Percentiles rank a stretch among this genome's conserved stretches.
These are phyloP conservation scores for Brenthis hecate DNA, from an alignment of 2,888 invertebrate genomes.

Conservation along the genomic window DNA sequence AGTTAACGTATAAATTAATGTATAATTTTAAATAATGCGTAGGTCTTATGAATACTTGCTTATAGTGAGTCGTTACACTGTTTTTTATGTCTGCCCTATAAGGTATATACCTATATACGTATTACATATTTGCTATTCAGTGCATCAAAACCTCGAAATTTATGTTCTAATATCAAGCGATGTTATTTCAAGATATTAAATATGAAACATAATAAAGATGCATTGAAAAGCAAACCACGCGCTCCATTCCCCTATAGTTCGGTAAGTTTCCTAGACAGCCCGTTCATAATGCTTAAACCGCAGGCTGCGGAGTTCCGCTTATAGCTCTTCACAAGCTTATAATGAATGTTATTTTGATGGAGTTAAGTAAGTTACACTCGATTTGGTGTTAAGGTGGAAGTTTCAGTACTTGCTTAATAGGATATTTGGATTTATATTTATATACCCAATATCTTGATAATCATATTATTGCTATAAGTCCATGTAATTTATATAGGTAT, in stretches of 20 bases:
- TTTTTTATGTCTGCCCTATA: too few relatives aligned
- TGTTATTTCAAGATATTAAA: background rate
- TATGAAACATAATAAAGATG: background rate
- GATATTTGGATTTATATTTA: background rate
- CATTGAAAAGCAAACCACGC: constrained; percentile 15
- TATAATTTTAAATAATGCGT: too few relatives aligned
- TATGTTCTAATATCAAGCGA: background rate
- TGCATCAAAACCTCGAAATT: too few relatives aligned
- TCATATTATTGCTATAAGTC: too few relatives aligned
- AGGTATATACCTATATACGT: too few relatives aligned
- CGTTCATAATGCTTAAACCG: constrained; percentile 22
- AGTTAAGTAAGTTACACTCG: constrained; percentile 21
- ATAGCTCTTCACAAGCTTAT: constrained; percentile 18
- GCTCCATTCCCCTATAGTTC: constrained; percentile 9
- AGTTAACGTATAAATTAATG: too few relatives aligned
- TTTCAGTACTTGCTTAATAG: background rate
- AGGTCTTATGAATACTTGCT: too few relatives aligned
- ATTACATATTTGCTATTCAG: too few relatives aligned
- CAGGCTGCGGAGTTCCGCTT: constrained; percentile 12
- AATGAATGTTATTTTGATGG: constrained; percentile 25
- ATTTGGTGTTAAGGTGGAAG: background rate
- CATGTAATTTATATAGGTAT: too few relatives aligned
- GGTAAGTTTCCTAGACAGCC: constrained; percentile 16
- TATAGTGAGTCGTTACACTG: too few relatives aligned
- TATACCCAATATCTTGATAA: too few relatives aligned